Percentiles rank a stretch among this genome's conserved stretches.
These are phyloP conservation scores for Myotis daubentonii DNA, from an alignment of 2,797 vertebrate species.

Conservation along the genomic window DNA sequence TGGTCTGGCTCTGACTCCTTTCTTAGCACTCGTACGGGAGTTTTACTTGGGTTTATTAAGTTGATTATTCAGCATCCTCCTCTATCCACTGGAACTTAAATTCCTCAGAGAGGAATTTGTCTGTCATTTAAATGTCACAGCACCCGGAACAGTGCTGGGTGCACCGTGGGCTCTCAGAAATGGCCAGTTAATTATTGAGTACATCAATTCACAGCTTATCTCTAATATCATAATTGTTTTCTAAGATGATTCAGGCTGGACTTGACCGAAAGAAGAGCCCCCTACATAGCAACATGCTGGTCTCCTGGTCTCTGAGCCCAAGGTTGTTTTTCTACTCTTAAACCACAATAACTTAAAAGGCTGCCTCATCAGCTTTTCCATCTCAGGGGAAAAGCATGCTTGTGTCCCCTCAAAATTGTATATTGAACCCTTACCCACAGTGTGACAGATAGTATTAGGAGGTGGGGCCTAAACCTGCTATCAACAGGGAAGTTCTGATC, in stretches of 20 bases:
- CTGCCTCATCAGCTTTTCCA: neutral
- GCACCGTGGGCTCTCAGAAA: neutral
- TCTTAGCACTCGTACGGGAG: neutral
- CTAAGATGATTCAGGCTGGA: neutral
- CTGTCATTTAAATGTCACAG: neutral
- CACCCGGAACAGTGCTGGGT: neutral
- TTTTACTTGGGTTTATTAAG: no score
- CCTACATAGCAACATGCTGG: neutral
- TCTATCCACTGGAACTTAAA: neutral
- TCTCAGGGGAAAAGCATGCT: neutral
- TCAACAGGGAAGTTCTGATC: neutral
- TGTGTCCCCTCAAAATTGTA: neutral
- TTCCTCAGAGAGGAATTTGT: neutral
- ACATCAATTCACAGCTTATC: neutral
- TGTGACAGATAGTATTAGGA: neutral
- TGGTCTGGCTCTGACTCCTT: neutral
- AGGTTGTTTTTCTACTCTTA: neutral
- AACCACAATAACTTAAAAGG: neutral
- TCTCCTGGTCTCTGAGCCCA: neutral
- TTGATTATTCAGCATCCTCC: neutral
- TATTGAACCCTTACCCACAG: neutral
- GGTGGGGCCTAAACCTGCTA: neutral
- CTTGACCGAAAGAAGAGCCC: neutral
- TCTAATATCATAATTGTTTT: neutral
- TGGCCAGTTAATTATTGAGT: neutral